Evolutionary conservation across 2,888 invertebrate species (phyloP).

Genomic region (Caradrina clavipalpis): DNA sequence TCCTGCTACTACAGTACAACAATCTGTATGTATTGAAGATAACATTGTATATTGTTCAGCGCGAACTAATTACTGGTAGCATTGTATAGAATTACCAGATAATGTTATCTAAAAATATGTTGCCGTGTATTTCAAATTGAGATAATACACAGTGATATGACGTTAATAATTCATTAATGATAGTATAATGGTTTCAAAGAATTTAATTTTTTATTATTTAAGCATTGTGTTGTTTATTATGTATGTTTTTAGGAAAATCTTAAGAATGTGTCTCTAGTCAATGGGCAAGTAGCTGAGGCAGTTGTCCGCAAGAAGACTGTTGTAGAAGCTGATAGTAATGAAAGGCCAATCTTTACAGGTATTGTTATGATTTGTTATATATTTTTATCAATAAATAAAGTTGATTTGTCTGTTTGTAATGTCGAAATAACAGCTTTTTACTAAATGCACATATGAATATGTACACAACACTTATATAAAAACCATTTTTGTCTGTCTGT

Average conservation of each 20-base stretch:
- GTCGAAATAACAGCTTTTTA: too few relatives aligned
- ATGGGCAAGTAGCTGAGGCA: slow-evolving; percentile 68
- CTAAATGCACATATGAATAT: too few relatives aligned
- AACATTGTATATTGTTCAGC: slow-evolving; percentile 32
- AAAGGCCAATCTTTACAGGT: slow-evolving; percentile 82
- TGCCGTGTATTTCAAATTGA: slow-evolving; percentile 23
- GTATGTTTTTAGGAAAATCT: slow-evolving; percentile 72
- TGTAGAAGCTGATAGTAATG: slow-evolving; percentile 71
- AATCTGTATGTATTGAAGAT: slow-evolving; percentile 31
- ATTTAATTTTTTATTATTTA: too few relatives aligned
- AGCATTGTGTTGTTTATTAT: neutral
- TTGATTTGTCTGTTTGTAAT: too few relatives aligned
- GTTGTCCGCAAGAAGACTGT: slow-evolving; percentile 69
- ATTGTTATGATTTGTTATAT: slow-evolving; percentile 14
- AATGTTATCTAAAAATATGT: slow-evolving; percentile 52
- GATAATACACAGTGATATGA: slow-evolving; percentile 21
- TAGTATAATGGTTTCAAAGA: neutral
- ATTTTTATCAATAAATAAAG: too few relatives aligned
- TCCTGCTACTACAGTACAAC: slow-evolving; percentile 23
- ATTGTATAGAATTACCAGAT: slow-evolving; percentile 51
- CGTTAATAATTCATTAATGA: slow-evolving; percentile 5
- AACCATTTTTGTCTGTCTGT: too few relatives aligned
- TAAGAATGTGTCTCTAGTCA: slow-evolving; percentile 82
- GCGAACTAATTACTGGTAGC: slow-evolving; percentile 34
- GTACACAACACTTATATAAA: too few relatives aligned